Evolutionary conservation across 2,888 invertebrate species (phyloP).

Genomic region (Hypercompe scribonia): DNA sequence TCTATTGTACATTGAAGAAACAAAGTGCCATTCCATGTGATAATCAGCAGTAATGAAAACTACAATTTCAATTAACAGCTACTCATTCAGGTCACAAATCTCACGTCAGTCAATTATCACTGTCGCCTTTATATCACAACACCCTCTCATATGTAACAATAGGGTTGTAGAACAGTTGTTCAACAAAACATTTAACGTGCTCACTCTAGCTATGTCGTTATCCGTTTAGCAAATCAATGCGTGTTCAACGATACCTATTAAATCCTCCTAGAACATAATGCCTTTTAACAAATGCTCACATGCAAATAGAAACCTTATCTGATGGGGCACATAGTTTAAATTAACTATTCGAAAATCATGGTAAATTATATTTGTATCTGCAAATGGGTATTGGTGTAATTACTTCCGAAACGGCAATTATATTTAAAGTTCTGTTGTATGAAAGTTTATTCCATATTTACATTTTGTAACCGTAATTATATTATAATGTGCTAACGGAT

Average conservation of each 20-base stretch:
- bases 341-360: constrained; percentile 29
- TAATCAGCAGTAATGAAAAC: not conserved
- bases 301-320: constrained; percentile 22
- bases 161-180: constrained; percentile 7
- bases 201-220: constrained; percentile 11
- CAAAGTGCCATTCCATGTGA: not conserved
- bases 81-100: not conserved
- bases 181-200: constrained; percentile 8
- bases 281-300: constrained; percentile 46
- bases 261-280: constrained; percentile 50
- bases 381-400: constrained; percentile 61
- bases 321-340: constrained; percentile 20
- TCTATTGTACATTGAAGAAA: not conserved
- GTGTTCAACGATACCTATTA: constrained; percentile 47
- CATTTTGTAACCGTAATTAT: constrained; percentile 28
- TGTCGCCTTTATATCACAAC: not conserved
- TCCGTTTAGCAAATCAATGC: constrained; percentile 44
- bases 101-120: not conserved
- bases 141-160: constrained; percentile 2
- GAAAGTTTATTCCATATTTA: constrained; percentile 43
- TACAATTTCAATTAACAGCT: not conserved
- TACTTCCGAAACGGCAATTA: constrained; percentile 60
- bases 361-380: constrained; percentile 52
- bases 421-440: constrained; percentile 50
- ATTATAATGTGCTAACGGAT: not conserved